phyloP scores from a whole-genome alignment of 1,140 invertebrate species.

The Drosophila paulistorum region DNA sequence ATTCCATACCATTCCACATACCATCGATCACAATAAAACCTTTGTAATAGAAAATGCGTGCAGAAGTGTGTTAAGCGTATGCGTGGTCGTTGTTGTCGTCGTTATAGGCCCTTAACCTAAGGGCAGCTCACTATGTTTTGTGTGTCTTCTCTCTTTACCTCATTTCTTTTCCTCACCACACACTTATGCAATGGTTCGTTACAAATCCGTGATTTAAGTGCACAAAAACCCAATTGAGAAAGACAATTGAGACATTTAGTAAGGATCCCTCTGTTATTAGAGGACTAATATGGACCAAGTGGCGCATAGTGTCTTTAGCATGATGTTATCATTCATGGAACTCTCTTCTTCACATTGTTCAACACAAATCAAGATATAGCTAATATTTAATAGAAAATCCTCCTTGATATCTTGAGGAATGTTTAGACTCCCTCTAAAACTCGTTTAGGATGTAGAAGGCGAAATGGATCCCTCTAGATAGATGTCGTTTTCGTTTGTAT shows the following conservation, averaged over 20 bases:
- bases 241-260: background rate
- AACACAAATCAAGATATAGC: too few species aligned
- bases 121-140: background rate
- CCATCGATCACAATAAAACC: background rate
- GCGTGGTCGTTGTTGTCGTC: slow-evolving; percentile 36
- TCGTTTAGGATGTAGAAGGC: too few species aligned
- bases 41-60: slow-evolving; percentile 56
- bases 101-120: slow-evolving; percentile 12
- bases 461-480: too few species aligned
- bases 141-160: background rate
- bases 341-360: too few species aligned
- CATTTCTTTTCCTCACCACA: slow-evolving; percentile 7
- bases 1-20: slow-evolving; percentile 29
- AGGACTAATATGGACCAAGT: background rate
- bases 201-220: slow-evolving; percentile 29
- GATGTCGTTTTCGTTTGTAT: too few species aligned
- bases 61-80: slow-evolving; percentile 74
- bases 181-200: slow-evolving; percentile 36
- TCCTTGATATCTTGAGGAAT: too few species aligned
- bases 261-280: background rate
- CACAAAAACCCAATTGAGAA: background rate
- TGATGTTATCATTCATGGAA: too few species aligned
- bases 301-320: too few species aligned
- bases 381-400: too few species aligned
- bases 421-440: too few species aligned